These are phyloP conservation scores for Nyctibius grandis DNA, from an alignment of 2,797 vertebrate genomes.

Conservation along the genomic window DNA sequence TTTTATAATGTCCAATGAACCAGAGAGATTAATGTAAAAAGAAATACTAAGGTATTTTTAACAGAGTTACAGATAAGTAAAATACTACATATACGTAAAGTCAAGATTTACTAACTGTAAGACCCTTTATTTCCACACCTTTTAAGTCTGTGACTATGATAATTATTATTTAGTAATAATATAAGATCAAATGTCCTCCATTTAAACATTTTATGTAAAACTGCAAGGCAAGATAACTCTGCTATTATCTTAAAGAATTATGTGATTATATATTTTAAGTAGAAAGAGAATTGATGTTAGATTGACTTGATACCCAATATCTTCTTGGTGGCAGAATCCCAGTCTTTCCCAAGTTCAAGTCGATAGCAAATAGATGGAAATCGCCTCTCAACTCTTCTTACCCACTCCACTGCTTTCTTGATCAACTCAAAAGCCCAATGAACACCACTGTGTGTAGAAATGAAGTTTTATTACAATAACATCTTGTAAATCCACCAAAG, in stretches of 20 bases:
- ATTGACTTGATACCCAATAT: constrained; percentile 69
- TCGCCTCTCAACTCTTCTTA: constrained; percentile 74
- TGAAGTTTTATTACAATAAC: neutral
- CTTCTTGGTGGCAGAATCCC: constrained; percentile 81
- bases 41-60: neutral
- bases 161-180: neutral
- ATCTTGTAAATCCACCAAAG: neutral
- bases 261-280: neutral
- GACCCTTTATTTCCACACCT: neutral
- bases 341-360: constrained; percentile 82
- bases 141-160: neutral
- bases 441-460: constrained; percentile 15
- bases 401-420: constrained; percentile 78
- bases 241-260: neutral
- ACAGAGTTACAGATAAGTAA: neutral
- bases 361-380: constrained; percentile 81
- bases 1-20: neutral
- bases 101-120: neutral
- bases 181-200: neutral
- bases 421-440: constrained; percentile 47
- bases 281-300: constrained; percentile 53
- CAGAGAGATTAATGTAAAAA: neutral
- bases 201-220: neutral
- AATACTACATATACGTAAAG: neutral
- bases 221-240: neutral